Conservation (phyloP, 2,888 invertebrate species). For the Antheraea assamensis region DNA sequence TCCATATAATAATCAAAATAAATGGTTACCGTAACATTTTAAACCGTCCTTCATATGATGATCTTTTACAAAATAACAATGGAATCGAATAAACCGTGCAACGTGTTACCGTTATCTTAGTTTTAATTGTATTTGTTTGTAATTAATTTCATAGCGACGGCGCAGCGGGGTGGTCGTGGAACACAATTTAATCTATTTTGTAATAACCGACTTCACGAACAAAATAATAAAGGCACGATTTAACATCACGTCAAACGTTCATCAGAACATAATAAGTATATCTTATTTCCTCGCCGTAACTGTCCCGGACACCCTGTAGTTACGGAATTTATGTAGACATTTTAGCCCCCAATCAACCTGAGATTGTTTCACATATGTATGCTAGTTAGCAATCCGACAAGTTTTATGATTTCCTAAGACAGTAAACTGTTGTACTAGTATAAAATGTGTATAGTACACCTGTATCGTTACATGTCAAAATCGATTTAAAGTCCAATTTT, state of each 20-base stretch:
- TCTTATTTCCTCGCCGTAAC: conserved; percentile 17
- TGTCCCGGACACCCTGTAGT: neutral
- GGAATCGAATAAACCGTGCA: neutral
- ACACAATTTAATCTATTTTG: conserved; percentile 1
- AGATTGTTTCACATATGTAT: neutral
- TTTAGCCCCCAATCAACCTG: neutral
- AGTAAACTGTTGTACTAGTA: neutral
- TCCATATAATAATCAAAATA: too few species aligned
- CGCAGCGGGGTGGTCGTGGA: neutral
- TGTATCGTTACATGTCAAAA: too few species aligned
- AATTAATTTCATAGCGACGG: conserved; percentile 1
- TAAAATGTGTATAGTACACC: neutral
- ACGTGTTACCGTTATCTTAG: neutral
- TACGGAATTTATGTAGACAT: neutral
- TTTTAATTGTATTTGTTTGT: conserved; percentile 1
- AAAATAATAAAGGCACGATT: conserved; percentile 44
- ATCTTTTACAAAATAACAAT: neutral
- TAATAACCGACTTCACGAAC: conserved; percentile 13
- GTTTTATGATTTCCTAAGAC: neutral
- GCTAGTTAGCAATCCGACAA: neutral
- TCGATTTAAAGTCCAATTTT: too few species aligned
- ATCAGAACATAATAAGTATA: conserved; percentile 35
- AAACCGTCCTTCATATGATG: neutral
- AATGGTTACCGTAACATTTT: too few species aligned
- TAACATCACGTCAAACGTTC: conserved; percentile 48